These are phyloP conservation scores for Catharus fuscescens DNA, from an alignment of 2,113 vertebrate genomes.

Conservation along the genomic window DNA sequence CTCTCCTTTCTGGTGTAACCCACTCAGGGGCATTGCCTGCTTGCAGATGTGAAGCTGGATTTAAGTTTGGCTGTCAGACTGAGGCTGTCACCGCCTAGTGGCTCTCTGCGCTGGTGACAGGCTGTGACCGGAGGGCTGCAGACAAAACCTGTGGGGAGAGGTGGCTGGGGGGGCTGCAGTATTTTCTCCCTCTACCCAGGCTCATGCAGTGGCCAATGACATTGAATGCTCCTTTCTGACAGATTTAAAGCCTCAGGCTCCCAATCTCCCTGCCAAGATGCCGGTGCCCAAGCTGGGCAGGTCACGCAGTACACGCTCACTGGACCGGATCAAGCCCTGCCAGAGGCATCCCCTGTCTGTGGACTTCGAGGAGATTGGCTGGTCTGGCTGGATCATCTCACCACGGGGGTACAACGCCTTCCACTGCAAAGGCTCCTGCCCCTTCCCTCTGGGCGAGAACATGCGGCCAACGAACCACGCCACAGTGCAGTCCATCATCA, in stretches of 20 bases:
- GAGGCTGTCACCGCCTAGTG: neutral
- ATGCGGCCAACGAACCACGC: constrained; percentile 85
- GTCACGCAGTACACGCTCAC: neutral
- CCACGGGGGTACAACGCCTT: constrained; percentile 85
- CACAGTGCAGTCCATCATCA: constrained; percentile 86
- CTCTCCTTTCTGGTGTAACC: neutral
- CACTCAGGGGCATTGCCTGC: too few relatives aligned
- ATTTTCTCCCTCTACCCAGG: neutral
- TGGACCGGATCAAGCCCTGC: constrained; percentile 62
- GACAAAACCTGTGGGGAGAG: neutral
- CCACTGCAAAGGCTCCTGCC: constrained; percentile 84
- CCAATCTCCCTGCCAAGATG: neutral
- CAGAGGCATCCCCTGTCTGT: constrained; percentile 78
- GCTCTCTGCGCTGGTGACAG: neutral
- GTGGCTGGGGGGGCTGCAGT: accelerated
- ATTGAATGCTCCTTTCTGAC: neutral
- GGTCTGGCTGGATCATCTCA: constrained; percentile 87
- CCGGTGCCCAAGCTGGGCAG: accelerated
- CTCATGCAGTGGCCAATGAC: accelerated
- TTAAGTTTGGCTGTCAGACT: neutral
- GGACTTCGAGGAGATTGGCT: constrained; percentile 87
- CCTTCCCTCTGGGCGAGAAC: constrained; percentile 80
- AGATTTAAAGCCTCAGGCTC: neutral
- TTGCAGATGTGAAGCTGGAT: neutral
- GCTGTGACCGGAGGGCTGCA: neutral